Evolutionary conservation across 2,888 invertebrate species (phyloP).

Genomic region (Lacanobia wlatinum): DNA sequence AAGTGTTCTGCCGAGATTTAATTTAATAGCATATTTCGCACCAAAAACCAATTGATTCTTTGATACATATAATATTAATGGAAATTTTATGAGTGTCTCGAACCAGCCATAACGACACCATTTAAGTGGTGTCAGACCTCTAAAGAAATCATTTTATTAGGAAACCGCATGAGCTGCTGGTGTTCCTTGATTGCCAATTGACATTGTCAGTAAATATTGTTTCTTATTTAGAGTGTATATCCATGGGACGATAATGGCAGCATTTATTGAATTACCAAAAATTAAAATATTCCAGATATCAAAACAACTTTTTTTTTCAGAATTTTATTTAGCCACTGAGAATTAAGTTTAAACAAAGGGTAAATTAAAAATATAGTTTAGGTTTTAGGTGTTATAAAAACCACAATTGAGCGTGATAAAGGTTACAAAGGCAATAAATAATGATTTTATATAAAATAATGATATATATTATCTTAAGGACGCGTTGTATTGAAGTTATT

Average conservation of each 20-base stretch:
- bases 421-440: slow-evolving; percentile 13
- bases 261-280: slow-evolving; percentile 24
- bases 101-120: slow-evolving; percentile 61
- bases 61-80: slow-evolving; percentile 71
- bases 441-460: no score
- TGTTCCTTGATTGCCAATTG: slow-evolving; percentile 39
- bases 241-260: not conserved
- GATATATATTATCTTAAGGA: slow-evolving; percentile 35
- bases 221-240: slow-evolving; percentile 42
- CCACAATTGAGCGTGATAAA: slow-evolving; percentile 18
- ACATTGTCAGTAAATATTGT: slow-evolving; percentile 52
- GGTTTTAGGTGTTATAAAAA: slow-evolving; percentile 28
- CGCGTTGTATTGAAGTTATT: slow-evolving; percentile 29
- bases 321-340: not conserved
- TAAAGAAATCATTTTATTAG: slow-evolving; percentile 61
- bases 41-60: slow-evolving; percentile 68
- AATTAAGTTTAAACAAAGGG: slow-evolving; percentile 20
- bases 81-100: slow-evolving; percentile 63
- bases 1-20: slow-evolving; percentile 45
- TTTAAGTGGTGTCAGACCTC: slow-evolving; percentile 59
- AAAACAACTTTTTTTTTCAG: not conserved
- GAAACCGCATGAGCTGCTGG: slow-evolving; percentile 41
- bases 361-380: not conserved
- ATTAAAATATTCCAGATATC: slow-evolving; percentile 6
- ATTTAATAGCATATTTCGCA: slow-evolving; percentile 67